Evolutionary conservation across 2,797 vertebrate genomes (phyloP), one percentile per base, ranked within the genome.

Genomic region (Coranthus polyacanthus): DNA sequence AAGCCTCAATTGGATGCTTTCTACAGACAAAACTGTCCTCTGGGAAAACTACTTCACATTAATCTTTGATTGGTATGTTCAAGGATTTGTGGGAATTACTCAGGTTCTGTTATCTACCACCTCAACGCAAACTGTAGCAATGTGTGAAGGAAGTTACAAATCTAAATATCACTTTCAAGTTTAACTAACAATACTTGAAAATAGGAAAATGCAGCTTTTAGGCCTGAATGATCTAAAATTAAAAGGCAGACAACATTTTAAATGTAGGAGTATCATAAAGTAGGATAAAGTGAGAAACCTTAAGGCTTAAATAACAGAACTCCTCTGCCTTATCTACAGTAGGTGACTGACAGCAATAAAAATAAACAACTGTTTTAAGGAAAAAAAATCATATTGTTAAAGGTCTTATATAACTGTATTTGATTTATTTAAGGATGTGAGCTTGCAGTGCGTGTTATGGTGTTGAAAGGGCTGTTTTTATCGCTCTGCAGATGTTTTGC

Each of bases 61-160:
- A 77, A 49, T 78, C 53, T 64, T 69, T 80, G 53, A 72, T 71
- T 29, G 18, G 26, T 26, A 21, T 65, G 68, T 75, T 78, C 8
- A 76, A 55, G 37, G 60, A 68, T 71, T 47, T 47, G 4, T 53
- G 20, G n/a, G 56, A 50, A 58, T 71, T 68, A 66, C 75, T 18
- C 11, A 37, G 38, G 43, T 32, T 44, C 38, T 44, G 49, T 50
- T n/a, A n/a, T n/a, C n/a, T n/a, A n/a, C n/a, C n/a, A n/a, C n/a
- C n/a, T n/a, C n/a, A n/a, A n/a, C n/a, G n/a, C n/a, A n/a, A 50
- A 47, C 16, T 62, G 17, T 13, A 51, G 15, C 50, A 47, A 39
- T 24, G 6, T 59, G 41, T 63, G 45, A 70, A 65, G 42, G 38
- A 21, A 18, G 34, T 52, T 54, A 50, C 47, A 49, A 59, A 60